Evolutionary conservation across 2,113 vertebrate species (phyloP).

Genomic region (Sciurus niger): DNA sequence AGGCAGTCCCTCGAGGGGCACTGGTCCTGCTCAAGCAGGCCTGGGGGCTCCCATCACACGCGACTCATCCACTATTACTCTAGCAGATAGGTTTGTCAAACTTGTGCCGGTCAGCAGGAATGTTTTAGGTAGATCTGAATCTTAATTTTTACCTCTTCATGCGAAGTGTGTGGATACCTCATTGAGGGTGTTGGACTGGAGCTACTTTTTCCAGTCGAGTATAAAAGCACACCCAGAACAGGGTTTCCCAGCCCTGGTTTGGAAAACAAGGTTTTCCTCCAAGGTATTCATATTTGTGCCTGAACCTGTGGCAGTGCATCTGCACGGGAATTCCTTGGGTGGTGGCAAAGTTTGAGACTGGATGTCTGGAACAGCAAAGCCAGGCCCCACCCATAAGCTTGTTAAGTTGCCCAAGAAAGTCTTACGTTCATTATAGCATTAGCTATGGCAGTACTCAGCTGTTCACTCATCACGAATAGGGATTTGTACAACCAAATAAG

Average conservation of each 20-base stretch:
- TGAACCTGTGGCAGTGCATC: not conserved
- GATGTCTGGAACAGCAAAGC: not conserved
- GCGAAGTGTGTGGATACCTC: not conserved
- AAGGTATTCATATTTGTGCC: not conserved
- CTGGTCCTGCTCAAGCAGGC: not conserved
- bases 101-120: not conserved
- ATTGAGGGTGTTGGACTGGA: not conserved
- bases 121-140: not conserved
- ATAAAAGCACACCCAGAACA: not conserved
- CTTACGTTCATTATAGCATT: not conserved
- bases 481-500: not conserved
- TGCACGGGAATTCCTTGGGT: too few relatives aligned
- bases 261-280: not conserved
- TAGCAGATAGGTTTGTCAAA: not conserved
- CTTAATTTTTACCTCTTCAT: slow-evolving; percentile 53
- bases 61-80: not conserved
- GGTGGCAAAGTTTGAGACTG: not conserved
- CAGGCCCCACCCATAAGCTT: not conserved
- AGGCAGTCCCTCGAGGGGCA: not conserved
- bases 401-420: not conserved
- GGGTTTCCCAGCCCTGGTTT: not conserved
- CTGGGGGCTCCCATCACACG: not conserved
- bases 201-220: not conserved
- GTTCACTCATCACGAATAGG: not conserved
- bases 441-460: not conserved